Percentiles rank a stretch among this genome's conserved stretches.
These are phyloP conservation scores for Tenthredo amoena DNA, from an alignment of 2,888 invertebrate species.

Conservation along the genomic window DNA sequence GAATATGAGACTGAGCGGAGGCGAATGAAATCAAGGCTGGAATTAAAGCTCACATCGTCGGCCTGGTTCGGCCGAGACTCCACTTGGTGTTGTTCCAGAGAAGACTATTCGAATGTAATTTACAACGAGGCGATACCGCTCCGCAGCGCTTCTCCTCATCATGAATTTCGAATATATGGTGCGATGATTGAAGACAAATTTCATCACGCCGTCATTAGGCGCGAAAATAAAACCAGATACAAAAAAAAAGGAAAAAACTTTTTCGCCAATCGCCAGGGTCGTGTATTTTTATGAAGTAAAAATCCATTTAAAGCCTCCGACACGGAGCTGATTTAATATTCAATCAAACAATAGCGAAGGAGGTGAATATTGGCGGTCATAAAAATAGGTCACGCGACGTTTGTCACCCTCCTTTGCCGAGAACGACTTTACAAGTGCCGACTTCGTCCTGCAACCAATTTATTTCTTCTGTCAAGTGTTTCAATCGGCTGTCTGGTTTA, in stretches of 20 bases:
- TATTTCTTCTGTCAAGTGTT: not conserved
- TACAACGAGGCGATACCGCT: not conserved
- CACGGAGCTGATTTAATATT: not conserved
- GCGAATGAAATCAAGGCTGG: not conserved
- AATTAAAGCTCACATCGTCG: not conserved
- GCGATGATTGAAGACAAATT: not conserved
- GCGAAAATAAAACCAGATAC: not conserved
- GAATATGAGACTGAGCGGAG: not conserved
- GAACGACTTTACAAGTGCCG: not conserved
- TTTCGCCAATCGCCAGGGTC: not conserved
- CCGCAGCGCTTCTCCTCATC: not conserved
- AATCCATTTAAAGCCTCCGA: not conserved
- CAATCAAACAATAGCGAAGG: not conserved
- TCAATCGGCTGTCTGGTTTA: not conserved
- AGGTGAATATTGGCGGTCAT: not conserved
- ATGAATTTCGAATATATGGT: not conserved
- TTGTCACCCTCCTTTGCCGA: not conserved
- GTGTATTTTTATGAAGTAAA: not conserved
- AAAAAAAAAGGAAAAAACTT: not conserved
- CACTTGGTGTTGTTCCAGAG: not conserved
- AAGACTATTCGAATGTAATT: constrained; percentile 21
- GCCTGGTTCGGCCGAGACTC: not conserved
- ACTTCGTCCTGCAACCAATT: not conserved
- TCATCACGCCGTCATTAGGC: not conserved
- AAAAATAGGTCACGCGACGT: not conserved